A percentile compares a stretch with the other conserved stretches of the same genome.
phyloP scores from a whole-genome alignment of 2,888 invertebrate genomes.

The Brenthis ino region DNA sequence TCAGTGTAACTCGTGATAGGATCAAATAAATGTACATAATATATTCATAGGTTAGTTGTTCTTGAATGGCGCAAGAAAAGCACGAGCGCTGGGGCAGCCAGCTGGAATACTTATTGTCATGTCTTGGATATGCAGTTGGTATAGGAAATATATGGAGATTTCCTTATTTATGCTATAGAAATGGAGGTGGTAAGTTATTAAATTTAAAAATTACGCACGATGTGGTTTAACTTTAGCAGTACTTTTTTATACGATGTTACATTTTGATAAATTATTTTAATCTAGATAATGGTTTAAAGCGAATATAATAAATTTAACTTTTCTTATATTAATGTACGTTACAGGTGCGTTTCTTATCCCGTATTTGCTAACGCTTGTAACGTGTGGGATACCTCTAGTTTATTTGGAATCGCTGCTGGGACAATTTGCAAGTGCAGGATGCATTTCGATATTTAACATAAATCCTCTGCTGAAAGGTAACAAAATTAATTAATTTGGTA shows the following conservation, averaged over 20 bases:
- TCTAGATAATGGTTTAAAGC: no score
- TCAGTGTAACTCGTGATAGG: slow-evolving; percentile 33
- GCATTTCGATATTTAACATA: slow-evolving; percentile 90
- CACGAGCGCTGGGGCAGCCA: slow-evolving; percentile 88
- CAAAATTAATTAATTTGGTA: slow-evolving; percentile 7
- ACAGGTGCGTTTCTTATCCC: slow-evolving; percentile 94
- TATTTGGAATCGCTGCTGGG: slow-evolving; percentile 94
- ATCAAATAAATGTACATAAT: slow-evolving; percentile 35
- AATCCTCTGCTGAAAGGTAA: slow-evolving; percentile 93
- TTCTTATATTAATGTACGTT: neutral
- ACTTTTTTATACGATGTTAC: no score
- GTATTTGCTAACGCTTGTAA: slow-evolving; percentile 89
- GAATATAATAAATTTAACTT: no score
- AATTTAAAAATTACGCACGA: neutral
- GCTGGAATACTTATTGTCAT: slow-evolving; percentile 90
- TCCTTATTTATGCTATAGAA: slow-evolving; percentile 92
- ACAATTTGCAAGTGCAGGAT: slow-evolving; percentile 92
- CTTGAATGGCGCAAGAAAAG: slow-evolving; percentile 59
- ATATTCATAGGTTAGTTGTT: slow-evolving; percentile 42
- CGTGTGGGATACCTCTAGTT: slow-evolving; percentile 93
- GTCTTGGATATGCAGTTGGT: slow-evolving; percentile 92
- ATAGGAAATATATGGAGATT: slow-evolving; percentile 94
- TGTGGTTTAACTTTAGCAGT: neutral
- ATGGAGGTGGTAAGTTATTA: slow-evolving; percentile 87
- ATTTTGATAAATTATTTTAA: no score